Percentiles rank a stretch among this genome's conserved stretches.
Conservation (phyloP, 2,797 vertebrate genomes). For the Spinus pinus region DNA sequence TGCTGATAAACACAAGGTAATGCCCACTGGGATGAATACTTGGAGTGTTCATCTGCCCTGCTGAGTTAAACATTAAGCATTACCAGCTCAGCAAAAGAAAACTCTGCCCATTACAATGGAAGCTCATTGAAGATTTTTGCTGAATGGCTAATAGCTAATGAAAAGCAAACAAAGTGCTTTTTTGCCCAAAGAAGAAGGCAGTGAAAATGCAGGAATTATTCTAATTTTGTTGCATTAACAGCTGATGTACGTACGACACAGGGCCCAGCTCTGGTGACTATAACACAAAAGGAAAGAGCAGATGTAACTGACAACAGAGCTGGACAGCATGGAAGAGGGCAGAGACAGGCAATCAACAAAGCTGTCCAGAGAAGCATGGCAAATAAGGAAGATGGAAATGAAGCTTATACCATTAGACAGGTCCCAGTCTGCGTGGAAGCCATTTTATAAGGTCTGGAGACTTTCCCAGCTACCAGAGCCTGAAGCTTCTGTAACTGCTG, state of each 20-base stretch:
- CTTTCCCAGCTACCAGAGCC: slow-evolving; percentile 91
- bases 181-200: neutral
- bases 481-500: slow-evolving; percentile 98
- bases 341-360: neutral
- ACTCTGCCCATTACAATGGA: neutral
- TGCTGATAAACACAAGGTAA: slow-evolving; percentile 30
- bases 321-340: neutral
- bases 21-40: neutral
- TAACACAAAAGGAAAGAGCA: neutral
- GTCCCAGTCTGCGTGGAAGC: slow-evolving; percentile 96
- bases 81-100: slow-evolving; percentile 1
- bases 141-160: neutral
- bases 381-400: neutral
- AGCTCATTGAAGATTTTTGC: slow-evolving; percentile 16
- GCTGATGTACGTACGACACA: neutral
- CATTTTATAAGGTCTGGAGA: slow-evolving; percentile 94
- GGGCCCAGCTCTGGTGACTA: neutral
- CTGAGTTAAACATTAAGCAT: slow-evolving; percentile 5
- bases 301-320: neutral
- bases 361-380: neutral
- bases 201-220: neutral
- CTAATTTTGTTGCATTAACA: neutral
- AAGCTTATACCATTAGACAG: slow-evolving; percentile 89
- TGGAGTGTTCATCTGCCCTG: neutral
- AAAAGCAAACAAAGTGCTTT: slow-evolving; percentile 1